Evolutionary conservation across 2,888 invertebrate genomes (phyloP).

Genomic region (Caenorhabditis parvicauda): DNA sequence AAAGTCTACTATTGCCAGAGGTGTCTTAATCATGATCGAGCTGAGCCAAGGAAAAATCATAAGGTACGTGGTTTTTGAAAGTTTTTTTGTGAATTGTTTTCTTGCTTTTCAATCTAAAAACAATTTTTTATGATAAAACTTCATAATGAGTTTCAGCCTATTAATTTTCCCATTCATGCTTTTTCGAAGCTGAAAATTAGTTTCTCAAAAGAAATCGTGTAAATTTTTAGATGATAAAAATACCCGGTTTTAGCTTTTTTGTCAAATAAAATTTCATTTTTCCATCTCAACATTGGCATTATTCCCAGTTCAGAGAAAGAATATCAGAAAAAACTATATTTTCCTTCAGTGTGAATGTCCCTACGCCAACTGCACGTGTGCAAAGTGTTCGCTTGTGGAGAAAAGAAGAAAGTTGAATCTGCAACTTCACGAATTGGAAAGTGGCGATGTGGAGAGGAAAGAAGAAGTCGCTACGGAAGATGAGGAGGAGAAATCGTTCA

Average conservation of each 20-base stretch:
- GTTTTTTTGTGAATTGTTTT: too few relatives aligned
- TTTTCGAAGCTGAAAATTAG: neutral
- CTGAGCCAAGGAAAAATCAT: slow-evolving; percentile 56
- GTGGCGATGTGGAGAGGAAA: slow-evolving; percentile 22
- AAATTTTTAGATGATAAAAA: neutral
- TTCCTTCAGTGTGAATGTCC: slow-evolving; percentile 48
- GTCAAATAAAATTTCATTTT: too few relatives aligned
- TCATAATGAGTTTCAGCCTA: neutral
- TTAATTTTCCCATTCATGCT: neutral
- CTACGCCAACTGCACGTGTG: slow-evolving; percentile 48
- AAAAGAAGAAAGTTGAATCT: slow-evolving; percentile 45
- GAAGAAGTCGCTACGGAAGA: slow-evolving; percentile 26
- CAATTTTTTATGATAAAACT: neutral
- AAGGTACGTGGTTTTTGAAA: slow-evolving; percentile 23
- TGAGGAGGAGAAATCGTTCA: slow-evolving; percentile 16
- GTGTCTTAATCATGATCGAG: slow-evolving; percentile 55
- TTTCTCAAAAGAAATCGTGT: neutral
- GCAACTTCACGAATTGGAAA: slow-evolving; percentile 48
- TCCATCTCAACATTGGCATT: too few relatives aligned
- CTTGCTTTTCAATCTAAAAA: too few relatives aligned
- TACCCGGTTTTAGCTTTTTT: too few relatives aligned
- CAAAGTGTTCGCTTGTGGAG: slow-evolving; percentile 47
- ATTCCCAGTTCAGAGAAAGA: too few relatives aligned
- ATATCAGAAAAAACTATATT: too few relatives aligned
- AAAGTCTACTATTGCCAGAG: slow-evolving; percentile 59